Evolutionary conservation across 2,888 invertebrate genomes (phyloP).

Genomic region (Catocala nupta): DNA sequence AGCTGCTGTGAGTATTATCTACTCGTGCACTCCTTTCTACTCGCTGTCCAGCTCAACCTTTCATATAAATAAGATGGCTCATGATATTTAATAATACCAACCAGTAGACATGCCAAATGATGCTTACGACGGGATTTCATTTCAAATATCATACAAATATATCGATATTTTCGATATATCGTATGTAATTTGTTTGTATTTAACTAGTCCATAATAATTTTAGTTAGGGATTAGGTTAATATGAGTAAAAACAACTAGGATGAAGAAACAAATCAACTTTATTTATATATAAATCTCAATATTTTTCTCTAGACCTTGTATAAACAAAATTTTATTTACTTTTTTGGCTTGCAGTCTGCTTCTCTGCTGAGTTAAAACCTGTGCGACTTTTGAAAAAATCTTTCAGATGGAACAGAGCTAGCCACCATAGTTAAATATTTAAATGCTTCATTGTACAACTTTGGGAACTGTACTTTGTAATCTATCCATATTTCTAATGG

Average conservation of each 20-base stretch:
- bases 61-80: too few relatives aligned
- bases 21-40: too few relatives aligned
- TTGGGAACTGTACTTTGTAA: slow-evolving; percentile 47
- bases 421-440: slow-evolving; percentile 48
- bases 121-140: too few relatives aligned
- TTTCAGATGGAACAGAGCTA: slow-evolving; percentile 37
- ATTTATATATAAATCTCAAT: slow-evolving; percentile 42
- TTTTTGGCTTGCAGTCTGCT: slow-evolving; percentile 30
- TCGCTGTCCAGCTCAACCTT: too few relatives aligned
- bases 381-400: slow-evolving; percentile 43
- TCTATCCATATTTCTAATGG: slow-evolving; percentile 47
- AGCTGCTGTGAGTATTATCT: too few relatives aligned
- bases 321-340: slow-evolving; percentile 41
- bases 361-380: slow-evolving; percentile 36
- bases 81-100: too few relatives aligned
- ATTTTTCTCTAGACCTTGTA: slow-evolving; percentile 31
- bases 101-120: too few relatives aligned
- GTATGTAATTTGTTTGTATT: slow-evolving; percentile 15
- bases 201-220: slow-evolving; percentile 33
- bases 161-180: slow-evolving; percentile 38
- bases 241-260: slow-evolving; percentile 15
- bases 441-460: slow-evolving; percentile 36
- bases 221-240: slow-evolving; percentile 27
- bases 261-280: slow-evolving; percentile 19
- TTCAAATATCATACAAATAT: slow-evolving; percentile 8